Evolutionary conservation across 2,797 vertebrate species (phyloP), one percentile per base, ranked within the genome.

Genomic region (Bradypodion ventrale): DNA sequence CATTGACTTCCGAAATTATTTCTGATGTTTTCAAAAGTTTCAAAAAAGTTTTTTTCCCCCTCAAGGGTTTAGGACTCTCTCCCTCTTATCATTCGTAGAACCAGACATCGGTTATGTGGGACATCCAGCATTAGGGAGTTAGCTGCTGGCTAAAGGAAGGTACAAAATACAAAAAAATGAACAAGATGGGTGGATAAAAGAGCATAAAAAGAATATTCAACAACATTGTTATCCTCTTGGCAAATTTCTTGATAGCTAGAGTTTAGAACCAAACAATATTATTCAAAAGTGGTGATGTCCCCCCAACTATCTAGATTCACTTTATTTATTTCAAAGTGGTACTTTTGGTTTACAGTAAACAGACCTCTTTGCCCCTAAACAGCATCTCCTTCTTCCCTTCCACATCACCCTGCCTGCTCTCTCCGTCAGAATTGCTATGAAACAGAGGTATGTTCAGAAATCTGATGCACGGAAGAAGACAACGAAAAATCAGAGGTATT

Each of bases 401-500:
- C n/a, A n/a, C n/a, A n/a, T n/a, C n/a, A n/a, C 37, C 66, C 84
- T 82, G 74, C 46, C 65, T 13, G 83, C 87, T 35, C 85, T 87
- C 80, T 85, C 46, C 42, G 78, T 49, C 52, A 78, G 85, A 80
- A 84, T 79, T 84, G 89, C 87, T 89, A 79, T 66, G 88, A 82
- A 77, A 90, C 80, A 90, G 91, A 89, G 75, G 70, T 93, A 90
- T 82, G 89, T 88, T 93, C 89, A 79, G 87, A 90, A 92, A 92
- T 91, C 86, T 83, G 88, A 91, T 85, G 80, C 88, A 88, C 88
- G 91, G 83, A 81, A 93, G 84, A 92, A 93, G 87, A 91, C 91
- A 92, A 92, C 92, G n/a, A 91, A 92, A 93, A 94, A 93, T 94
- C 93, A 91, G 91, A 93, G 85, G 91, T 92, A 91, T 93, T 23